Evolutionary conservation across 2,113 vertebrate genomes (phyloP).

Genomic region (Pelmatolapia mariae): DNA sequence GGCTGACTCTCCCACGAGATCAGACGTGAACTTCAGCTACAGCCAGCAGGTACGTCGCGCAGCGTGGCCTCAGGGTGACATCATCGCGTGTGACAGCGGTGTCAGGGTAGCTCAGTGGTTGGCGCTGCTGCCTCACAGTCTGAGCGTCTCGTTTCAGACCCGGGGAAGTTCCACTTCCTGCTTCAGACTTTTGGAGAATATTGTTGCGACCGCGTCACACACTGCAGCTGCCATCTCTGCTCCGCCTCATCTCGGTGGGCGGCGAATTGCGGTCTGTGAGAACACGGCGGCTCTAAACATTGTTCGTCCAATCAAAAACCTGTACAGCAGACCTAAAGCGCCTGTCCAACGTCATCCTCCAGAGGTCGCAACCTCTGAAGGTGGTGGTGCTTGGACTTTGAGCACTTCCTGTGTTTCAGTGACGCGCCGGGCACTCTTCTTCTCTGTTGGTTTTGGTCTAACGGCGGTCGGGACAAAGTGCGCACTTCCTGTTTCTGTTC

Average conservation of each 20-base stretch:
- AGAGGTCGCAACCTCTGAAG: neutral
- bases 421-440: neutral
- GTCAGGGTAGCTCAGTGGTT: neutral
- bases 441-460: neutral
- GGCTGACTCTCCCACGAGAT: slow-evolving; percentile 62
- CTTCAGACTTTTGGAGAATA: neutral
- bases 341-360: neutral
- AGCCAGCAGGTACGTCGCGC: slow-evolving; percentile 73
- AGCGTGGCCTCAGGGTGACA: neutral
- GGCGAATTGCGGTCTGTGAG: neutral
- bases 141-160: neutral
- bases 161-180: neutral
- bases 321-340: neutral
- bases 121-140: neutral
- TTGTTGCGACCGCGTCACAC: fast-evolving
- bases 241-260: neutral
- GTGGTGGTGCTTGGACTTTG: neutral
- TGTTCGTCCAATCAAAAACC: neutral
- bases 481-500: neutral
- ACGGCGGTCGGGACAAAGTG: neutral
- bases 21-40: slow-evolving; percentile 78
- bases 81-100: neutral
- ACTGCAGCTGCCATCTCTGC: neutral
- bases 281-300: neutral
- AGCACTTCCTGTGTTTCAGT: neutral